Conservation (phyloP, 2,888 invertebrate species). For the Synanthedon vespiformis region DNA sequence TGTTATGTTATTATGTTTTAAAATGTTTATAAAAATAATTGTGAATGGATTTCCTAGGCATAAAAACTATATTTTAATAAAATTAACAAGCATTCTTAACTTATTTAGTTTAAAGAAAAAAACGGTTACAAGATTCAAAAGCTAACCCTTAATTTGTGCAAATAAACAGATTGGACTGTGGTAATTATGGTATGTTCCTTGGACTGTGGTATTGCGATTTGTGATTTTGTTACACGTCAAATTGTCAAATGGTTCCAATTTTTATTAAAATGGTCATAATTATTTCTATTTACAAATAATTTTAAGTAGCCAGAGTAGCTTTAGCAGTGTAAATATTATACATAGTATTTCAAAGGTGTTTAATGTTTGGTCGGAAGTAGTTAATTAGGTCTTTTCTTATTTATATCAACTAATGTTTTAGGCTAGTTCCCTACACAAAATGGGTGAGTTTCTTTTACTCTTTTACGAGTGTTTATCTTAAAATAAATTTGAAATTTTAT, state of each 20-base stretch:
- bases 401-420: constrained; percentile 48
- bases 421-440: constrained; percentile 39
- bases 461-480: not conserved
- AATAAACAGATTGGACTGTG: too few relatives aligned
- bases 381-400: constrained; percentile 31
- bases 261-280: constrained; percentile 36
- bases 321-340: constrained; percentile 17
- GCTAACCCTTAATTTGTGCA: too few relatives aligned
- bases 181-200: too few relatives aligned
- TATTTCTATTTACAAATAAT: constrained; percentile 19
- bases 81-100: too few relatives aligned
- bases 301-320: constrained; percentile 6
- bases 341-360: constrained; percentile 15
- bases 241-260: constrained; percentile 22
- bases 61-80: too few relatives aligned
- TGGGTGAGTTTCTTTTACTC: constrained; percentile 40
- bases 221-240: constrained; percentile 45
- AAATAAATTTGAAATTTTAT: not conserved
- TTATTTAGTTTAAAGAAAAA: too few relatives aligned
- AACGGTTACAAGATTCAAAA: too few relatives aligned
- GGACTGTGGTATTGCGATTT: too few relatives aligned
- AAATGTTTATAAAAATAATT: too few relatives aligned
- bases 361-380: constrained; percentile 20
- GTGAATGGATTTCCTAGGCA: too few relatives aligned
- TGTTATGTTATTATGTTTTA: too few relatives aligned